A percentile compares a stretch with the other conserved stretches of the same genome.
phyloP scores from a whole-genome alignment of 2,113 vertebrate genomes.

The Jaculus jaculus region DNA sequence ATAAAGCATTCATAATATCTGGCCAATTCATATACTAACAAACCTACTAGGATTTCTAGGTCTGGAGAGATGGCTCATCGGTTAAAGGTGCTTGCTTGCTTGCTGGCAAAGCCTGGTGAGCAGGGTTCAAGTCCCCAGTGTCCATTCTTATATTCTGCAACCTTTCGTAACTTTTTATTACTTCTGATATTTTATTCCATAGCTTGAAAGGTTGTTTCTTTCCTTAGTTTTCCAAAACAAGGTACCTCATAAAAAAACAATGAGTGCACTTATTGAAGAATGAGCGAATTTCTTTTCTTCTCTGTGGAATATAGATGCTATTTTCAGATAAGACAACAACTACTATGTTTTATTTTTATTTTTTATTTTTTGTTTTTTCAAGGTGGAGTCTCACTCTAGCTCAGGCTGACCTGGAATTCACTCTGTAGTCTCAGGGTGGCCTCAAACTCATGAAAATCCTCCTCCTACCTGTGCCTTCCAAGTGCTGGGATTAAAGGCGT shows the following conservation, averaged over 20 bases:
- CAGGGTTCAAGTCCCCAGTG: too few species aligned
- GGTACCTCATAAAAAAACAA: neutral
- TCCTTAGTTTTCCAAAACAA: neutral
- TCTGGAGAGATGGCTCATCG: too few species aligned
- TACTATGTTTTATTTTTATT: too few species aligned
- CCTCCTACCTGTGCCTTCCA: too few species aligned
- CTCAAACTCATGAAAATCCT: too few species aligned
- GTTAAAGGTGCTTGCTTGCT: too few species aligned
- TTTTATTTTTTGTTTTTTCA: too few species aligned
- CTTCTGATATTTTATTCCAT: neutral
- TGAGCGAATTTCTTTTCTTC: neutral
- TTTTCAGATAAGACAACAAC: neutral
- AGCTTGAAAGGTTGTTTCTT: neutral
- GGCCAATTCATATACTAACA: conserved; percentile 1
- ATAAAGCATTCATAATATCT: neutral
- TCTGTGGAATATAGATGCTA: neutral
- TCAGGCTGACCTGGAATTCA: too few species aligned
- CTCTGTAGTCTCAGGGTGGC: too few species aligned
- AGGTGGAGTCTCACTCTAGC: too few species aligned
- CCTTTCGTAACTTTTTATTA: neutral
- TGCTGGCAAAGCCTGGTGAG: too few species aligned
- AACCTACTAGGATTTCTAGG: neutral
- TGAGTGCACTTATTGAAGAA: neutral
- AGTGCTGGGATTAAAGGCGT: too few species aligned
- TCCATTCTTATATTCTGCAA: neutral